These are phyloP conservation scores for Aphaenogaster ashmeadi DNA, from an alignment of 1,140 invertebrate species.

Conservation along the genomic window DNA sequence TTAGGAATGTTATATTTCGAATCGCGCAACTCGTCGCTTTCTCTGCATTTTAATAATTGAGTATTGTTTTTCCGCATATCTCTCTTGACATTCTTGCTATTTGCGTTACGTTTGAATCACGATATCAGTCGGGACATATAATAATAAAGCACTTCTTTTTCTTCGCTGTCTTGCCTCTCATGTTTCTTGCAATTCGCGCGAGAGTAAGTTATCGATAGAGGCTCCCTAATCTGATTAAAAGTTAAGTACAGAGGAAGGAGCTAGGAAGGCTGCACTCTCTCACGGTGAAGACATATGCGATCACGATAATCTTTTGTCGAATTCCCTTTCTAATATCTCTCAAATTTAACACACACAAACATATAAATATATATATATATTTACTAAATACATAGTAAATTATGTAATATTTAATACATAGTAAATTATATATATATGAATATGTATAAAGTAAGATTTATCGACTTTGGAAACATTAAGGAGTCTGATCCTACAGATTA, in stretches of 20 bases:
- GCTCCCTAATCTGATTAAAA: conserved; percentile 52
- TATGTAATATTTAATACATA: neutral
- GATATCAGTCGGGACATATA: neutral
- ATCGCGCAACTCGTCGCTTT: neutral
- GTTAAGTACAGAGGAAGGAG: conserved; percentile 31
- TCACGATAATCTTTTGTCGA: conserved; percentile 23
- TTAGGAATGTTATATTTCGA: conserved; percentile 8
- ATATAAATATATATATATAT: neutral
- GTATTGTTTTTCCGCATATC: neutral
- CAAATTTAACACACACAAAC: neutral
- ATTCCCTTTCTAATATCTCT: neutral
- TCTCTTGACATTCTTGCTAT: neutral
- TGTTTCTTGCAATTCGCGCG: conserved; percentile 23
- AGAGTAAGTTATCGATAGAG: conserved; percentile 44
- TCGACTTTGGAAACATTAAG: conserved; percentile 1
- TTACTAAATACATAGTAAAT: neutral
- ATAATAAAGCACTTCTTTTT: conserved; percentile 5
- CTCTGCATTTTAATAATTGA: neutral
- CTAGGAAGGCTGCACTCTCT: conserved; percentile 7
- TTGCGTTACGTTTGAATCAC: neutral
- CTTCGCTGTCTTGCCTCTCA: neutral
- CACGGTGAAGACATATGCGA: conserved; percentile 19
- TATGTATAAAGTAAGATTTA: conserved; percentile 21
- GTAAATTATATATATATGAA: conserved; percentile 11
- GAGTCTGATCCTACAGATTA: conserved; percentile 28